Evolutionary conservation across 1,140 invertebrate genomes (phyloP).

Genomic region (Mamestra configurata): DNA sequence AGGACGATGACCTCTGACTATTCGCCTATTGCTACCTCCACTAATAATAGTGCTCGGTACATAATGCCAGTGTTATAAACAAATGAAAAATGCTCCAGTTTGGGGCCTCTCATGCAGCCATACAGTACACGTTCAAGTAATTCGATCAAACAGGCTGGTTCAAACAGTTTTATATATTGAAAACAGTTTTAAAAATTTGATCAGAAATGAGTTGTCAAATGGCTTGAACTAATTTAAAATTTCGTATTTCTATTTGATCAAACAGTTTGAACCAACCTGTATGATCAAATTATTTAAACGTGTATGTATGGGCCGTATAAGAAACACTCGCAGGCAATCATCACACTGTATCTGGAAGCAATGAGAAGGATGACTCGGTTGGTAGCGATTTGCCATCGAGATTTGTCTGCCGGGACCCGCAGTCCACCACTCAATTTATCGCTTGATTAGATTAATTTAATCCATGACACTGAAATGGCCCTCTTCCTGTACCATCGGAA

Average conservation of each 20-base stretch:
- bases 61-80: not conserved
- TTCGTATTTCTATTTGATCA: too few relatives aligned
- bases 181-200: too few relatives aligned
- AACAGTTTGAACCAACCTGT: too few relatives aligned
- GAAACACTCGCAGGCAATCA: not conserved
- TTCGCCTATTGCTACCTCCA: not conserved
- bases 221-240: too few relatives aligned
- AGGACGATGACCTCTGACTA: not conserved
- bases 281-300: too few relatives aligned
- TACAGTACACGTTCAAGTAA: too few relatives aligned
- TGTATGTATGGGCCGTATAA: too few relatives aligned
- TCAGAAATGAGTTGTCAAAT: too few relatives aligned
- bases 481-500: constrained; percentile 78
- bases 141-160: too few relatives aligned
- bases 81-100: not conserved
- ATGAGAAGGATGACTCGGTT: not conserved
- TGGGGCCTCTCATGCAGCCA: not conserved
- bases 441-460: constrained; percentile 83
- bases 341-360: constrained; percentile 22
- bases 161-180: too few relatives aligned
- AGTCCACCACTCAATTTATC: constrained; percentile 72
- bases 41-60: constrained; percentile 3
- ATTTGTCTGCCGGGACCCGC: constrained; percentile 60
- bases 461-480: constrained; percentile 77
- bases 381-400: constrained; percentile 47